Base-by-base conservation (phyloP, 1,140 invertebrate genomes). In the Leptopilina boulardi region DNA sequence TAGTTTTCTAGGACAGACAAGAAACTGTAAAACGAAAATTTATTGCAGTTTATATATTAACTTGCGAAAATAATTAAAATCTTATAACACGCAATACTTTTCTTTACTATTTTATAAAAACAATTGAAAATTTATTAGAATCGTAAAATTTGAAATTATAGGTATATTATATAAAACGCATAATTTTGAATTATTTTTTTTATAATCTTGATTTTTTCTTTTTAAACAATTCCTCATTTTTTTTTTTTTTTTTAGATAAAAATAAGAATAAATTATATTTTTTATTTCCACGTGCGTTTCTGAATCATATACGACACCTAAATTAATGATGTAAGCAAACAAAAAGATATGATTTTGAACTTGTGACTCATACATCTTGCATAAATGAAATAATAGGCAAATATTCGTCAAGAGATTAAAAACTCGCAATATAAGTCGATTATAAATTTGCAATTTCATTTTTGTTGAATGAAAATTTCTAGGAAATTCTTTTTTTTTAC, bases 381-480 rank as follows among this genome's bases (percentile, higher is more conserved):
- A 9, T 44, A 70, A 73, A 66, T 34, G 80, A 82, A 83, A 66
- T 78, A 82, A 80, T 82, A 84, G 82, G 82, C 80, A 19, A 42
- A 19, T 15, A 15, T 18, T 70, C 66, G 70, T 51, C 6, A 15
- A 66, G 10, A 30, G n/a, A 11, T 66, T 30, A n/a, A n/a, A n/a
- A n/a, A n/a, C n/a, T n/a, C n/a, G n/a, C n/a, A n/a, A n/a, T n/a
- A n/a, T 23, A 19, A 73, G 66, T 47, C 34, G 23, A 19, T 18
- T 59, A 76, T 77, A 73, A 77, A 81, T 38, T 79, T 73, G 51
- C 70, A 54, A 70, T 13, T 51, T 18, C 77, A 78, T 83, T 18
- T 9, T 59, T 15, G n/a, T n/a, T 66, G 75, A 84, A 84, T 84
- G 82, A 83, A n/a, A 84, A 77, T 77, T 80, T 83, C 83, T 82